Percentiles rank a stretch among this genome's conserved stretches.
These are phyloP conservation scores for Chiropotes sagulatus DNA, from an alignment of 2,797 vertebrate genomes.

Conservation along the genomic window DNA sequence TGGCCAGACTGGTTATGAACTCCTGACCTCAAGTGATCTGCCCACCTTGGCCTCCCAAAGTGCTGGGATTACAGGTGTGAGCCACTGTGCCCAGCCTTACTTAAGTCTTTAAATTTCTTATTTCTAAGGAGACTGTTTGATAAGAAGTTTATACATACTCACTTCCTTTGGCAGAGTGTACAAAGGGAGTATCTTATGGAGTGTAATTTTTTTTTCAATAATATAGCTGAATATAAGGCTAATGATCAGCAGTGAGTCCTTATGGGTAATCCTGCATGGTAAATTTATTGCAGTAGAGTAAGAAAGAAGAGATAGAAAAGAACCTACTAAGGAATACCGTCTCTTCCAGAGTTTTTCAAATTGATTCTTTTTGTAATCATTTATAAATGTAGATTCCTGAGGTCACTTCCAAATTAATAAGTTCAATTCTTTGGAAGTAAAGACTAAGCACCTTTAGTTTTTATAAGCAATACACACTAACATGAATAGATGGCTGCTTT, in stretches of 20 bases:
- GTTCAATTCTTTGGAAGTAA: neutral
- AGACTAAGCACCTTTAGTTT: neutral
- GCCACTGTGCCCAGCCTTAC: neutral
- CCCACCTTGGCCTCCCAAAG: neutral
- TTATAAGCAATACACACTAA: neutral
- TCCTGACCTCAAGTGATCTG: neutral
- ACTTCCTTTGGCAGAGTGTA: neutral
- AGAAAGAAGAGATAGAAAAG: neutral
- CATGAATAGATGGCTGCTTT: neutral
- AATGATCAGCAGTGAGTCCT: neutral
- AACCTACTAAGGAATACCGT: neutral
- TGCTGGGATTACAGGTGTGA: neutral
- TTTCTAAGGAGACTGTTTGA: constrained; percentile 5
- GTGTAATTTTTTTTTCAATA: neutral
- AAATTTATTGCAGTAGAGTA: neutral
- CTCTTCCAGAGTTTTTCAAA: neutral
- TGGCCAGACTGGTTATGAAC: neutral
- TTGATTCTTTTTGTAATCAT: neutral
- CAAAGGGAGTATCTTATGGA: neutral
- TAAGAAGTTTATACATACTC: neutral
- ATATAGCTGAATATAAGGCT: neutral
- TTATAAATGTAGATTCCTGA: neutral
- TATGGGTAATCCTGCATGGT: neutral
- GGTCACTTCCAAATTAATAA: neutral
- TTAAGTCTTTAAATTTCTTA: neutral